Conservation (phyloP, 2,113 vertebrate species). For the Prietella phreatophila region DNA sequence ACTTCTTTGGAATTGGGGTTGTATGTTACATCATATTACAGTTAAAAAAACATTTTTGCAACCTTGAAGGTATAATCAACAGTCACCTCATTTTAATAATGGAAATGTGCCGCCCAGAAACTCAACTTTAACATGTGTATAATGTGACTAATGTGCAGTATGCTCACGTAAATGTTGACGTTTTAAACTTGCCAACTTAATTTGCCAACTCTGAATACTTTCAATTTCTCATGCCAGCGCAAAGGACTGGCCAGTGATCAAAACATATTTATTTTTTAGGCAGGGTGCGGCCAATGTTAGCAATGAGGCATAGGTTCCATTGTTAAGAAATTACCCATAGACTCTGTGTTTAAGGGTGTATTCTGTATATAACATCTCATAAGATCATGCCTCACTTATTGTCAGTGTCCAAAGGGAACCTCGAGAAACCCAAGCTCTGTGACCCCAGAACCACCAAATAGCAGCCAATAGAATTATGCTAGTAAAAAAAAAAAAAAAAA, state of each 20-base stretch:
- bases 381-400: constrained; percentile 39
- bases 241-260: constrained; percentile 23
- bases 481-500: constrained; percentile 1
- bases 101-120: neutral
- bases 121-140: neutral
- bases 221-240: constrained; percentile 14
- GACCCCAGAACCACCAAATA: constrained; percentile 15
- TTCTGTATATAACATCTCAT: constrained; percentile 42
- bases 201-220: neutral
- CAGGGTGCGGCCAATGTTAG: constrained; percentile 44
- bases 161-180: neutral
- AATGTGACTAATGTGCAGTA: neutral
- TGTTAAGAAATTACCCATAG: constrained; percentile 46
- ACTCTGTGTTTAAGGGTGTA: constrained; percentile 36
- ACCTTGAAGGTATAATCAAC: neutral
- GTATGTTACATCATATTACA: no score
- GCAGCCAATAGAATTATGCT: constrained; percentile 29
- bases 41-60: neutral
- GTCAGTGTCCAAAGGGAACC: constrained; percentile 35
- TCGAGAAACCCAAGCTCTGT: constrained; percentile 41
- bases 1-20: no score
- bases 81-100: neutral
- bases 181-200: neutral
- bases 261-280: constrained; percentile 38
- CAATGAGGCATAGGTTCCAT: constrained; percentile 49